Conservation (phyloP, 2,113 vertebrate genomes). For the Hoplias malabaricus region DNA sequence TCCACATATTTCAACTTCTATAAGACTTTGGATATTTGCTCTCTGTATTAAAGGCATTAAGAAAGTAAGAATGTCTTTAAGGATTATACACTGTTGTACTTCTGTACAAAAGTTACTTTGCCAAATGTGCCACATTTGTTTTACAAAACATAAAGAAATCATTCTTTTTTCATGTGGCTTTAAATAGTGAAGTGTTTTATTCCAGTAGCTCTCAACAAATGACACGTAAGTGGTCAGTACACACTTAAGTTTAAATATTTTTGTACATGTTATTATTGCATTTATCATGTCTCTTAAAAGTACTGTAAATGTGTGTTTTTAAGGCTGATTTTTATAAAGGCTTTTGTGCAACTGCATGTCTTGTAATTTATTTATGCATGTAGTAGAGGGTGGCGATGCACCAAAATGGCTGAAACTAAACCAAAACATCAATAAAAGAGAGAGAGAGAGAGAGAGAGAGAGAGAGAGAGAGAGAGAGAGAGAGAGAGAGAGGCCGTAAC, state of each 20-base stretch:
- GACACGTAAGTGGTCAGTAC: background rate
- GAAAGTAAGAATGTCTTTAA: background rate
- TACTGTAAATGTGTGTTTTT: conserved; percentile 44
- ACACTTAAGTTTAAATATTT: conserved; percentile 15
- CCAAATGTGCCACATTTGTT: conserved; percentile 50
- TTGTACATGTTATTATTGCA: conserved; percentile 17
- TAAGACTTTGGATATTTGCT: background rate
- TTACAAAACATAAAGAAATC: conserved; percentile 32
- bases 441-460: too few relatives aligned
- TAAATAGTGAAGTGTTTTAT: conserved; percentile 19
- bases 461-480: too few relatives aligned
- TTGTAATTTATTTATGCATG: conserved; percentile 17
- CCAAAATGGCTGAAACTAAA: too few relatives aligned
- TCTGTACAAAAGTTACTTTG: conserved; percentile 38
- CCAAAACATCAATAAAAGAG: too few relatives aligned
- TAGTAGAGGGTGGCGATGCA: conserved; percentile 24
- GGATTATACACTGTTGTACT: background rate
- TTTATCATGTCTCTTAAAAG: conserved; percentile 24
- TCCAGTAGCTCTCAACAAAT: conserved; percentile 1
- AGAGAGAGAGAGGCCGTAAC: too few relatives aligned
- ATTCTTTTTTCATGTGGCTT: background rate
- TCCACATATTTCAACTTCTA: background rate
- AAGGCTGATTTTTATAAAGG: conserved; percentile 39
- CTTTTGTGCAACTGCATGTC: conserved; percentile 38
- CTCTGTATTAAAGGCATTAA: background rate